Conservation (phyloP, 2,888 invertebrate species). For the Drosophila kuntzei region DNA sequence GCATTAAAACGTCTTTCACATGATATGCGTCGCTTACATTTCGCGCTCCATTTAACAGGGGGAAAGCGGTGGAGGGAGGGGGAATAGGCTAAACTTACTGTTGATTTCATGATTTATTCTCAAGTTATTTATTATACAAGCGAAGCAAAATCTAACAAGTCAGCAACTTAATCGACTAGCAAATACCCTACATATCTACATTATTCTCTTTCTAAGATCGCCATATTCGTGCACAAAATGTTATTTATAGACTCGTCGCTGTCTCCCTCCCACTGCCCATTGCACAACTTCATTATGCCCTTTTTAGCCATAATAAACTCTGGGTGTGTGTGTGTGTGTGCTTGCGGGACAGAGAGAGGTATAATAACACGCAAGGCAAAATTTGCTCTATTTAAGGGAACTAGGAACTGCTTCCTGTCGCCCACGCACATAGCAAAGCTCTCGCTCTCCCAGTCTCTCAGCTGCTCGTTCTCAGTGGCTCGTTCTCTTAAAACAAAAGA, state of each 20-base stretch:
- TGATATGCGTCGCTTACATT: slow-evolving; percentile 68
- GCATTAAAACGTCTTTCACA: slow-evolving; percentile 63
- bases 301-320: slow-evolving; percentile 34
- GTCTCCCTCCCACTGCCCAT: slow-evolving; percentile 11
- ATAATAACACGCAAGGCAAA: slow-evolving; percentile 43
- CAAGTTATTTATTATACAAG: slow-evolving; percentile 63
- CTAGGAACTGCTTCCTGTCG: slow-evolving; percentile 62
- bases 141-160: slow-evolving; percentile 38
- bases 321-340: slow-evolving; percentile 8
- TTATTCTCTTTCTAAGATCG: background rate
- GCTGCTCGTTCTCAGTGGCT: background rate
- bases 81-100: slow-evolving; percentile 20
- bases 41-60: slow-evolving; percentile 71
- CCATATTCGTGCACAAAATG: slow-evolving; percentile 4
- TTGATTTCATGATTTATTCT: slow-evolving; percentile 69
- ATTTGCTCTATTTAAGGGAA: slow-evolving; percentile 66
- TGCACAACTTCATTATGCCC: slow-evolving; percentile 25
- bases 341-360: slow-evolving; percentile 20
- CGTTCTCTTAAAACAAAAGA: slow-evolving; percentile 35
- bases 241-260: slow-evolving; percentile 17
- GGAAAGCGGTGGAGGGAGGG: background rate
- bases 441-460: slow-evolving; percentile 4
- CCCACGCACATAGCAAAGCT: slow-evolving; percentile 52
- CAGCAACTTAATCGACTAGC: slow-evolving; percentile 5
- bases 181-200: slow-evolving; percentile 20